phyloP scores from a whole-genome alignment of 2,797 vertebrate genomes.

The Tragelaphus eurycerus region DNA sequence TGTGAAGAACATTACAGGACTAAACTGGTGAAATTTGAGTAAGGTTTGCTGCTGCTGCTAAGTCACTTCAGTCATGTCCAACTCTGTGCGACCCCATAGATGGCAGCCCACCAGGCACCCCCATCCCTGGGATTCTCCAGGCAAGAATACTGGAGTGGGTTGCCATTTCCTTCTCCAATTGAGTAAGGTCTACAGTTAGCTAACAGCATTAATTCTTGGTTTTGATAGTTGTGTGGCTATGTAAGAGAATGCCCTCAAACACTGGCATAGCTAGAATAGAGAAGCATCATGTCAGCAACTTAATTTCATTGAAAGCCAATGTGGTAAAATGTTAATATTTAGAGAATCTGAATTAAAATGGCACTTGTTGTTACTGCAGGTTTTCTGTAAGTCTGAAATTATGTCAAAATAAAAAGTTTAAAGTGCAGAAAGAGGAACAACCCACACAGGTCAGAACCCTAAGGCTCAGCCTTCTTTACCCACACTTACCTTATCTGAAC shows the following conservation, averaged over 20 bases:
- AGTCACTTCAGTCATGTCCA: too few species aligned
- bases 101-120: too few species aligned
- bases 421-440: not conserved
- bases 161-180: not conserved
- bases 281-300: not conserved
- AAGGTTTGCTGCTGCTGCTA: too few species aligned
- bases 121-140: too few species aligned
- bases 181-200: not conserved
- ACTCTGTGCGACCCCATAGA: too few species aligned
- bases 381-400: constrained; percentile 3
- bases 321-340: not conserved
- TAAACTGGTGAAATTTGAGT: constrained; percentile 6
- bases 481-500: not conserved
- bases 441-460: not conserved
- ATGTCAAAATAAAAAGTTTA: not conserved
- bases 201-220: not conserved
- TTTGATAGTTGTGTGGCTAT: not conserved
- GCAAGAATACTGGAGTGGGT: too few species aligned
- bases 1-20: not conserved
- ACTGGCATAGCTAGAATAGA: not conserved
- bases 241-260: not conserved
- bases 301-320: constrained; percentile 8
- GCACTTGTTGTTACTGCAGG: not conserved
- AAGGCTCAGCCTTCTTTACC: not conserved
- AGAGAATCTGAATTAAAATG: not conserved